These are phyloP conservation scores for Lacerta agilis DNA, from an alignment of 2,797 vertebrate species.

Conservation along the genomic window DNA sequence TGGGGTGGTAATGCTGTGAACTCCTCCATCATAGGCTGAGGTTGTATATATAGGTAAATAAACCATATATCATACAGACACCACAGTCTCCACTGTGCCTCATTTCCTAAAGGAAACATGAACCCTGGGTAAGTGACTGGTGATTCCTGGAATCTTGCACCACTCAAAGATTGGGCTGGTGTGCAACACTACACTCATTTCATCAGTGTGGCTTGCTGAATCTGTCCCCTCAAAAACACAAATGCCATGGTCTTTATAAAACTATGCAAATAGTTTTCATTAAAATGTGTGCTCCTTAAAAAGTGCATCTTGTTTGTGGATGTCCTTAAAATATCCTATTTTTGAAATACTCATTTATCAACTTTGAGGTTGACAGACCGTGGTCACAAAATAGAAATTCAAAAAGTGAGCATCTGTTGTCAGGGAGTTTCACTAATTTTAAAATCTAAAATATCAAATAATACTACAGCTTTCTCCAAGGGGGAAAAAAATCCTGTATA, in stretches of 20 bases:
- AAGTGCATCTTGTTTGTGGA: background rate
- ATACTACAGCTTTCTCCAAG: background rate
- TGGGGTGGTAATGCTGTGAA: too few relatives aligned
- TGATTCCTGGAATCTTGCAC: too few relatives aligned
- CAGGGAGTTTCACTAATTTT: background rate
- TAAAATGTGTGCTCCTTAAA: background rate
- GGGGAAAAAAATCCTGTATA: background rate
- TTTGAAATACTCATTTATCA: constrained; percentile 6
- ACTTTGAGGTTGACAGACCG: background rate
- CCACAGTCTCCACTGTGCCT: too few relatives aligned
- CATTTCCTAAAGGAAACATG: too few relatives aligned
- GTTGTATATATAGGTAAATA: too few relatives aligned
- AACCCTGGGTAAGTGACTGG: too few relatives aligned
- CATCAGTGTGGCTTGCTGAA: background rate
- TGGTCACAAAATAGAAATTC: constrained; percentile 10
- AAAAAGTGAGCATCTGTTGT: background rate
- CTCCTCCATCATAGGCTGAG: too few relatives aligned
- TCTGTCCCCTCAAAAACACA: background rate
- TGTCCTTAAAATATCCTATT: background rate
- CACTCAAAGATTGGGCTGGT: too few relatives aligned
- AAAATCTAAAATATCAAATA: background rate
- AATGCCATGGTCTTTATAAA: background rate
- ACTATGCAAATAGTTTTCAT: background rate
- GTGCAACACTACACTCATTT: too few relatives aligned
- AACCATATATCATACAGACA: too few relatives aligned